phyloP scores from a whole-genome alignment of 2,888 invertebrate species.

The Tenthredo notha region DNA sequence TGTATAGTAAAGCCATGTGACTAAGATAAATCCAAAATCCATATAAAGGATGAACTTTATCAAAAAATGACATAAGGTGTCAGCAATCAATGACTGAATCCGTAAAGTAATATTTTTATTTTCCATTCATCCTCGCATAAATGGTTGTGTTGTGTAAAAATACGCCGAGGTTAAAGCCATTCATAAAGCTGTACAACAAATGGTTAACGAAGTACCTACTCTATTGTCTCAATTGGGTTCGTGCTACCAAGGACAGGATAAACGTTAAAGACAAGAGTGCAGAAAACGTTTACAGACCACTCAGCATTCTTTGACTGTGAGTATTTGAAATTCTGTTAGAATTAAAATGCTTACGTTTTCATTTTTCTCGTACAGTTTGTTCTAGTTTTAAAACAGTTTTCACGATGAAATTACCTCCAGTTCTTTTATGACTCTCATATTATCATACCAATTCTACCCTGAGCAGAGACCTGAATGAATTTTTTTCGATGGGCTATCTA shows the following conservation, averaged over 20 bases:
- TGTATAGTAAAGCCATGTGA: neutral
- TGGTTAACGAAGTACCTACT: neutral
- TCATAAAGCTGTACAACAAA: conserved; percentile 15
- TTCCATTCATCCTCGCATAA: neutral
- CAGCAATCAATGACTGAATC: neutral
- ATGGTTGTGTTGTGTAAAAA: neutral
- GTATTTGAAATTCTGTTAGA: neutral
- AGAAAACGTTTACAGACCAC: neutral
- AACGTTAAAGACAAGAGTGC: conserved; percentile 14
- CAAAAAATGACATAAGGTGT: neutral
- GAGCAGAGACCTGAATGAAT: neutral
- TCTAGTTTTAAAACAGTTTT: neutral
- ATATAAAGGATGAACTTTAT: neutral
- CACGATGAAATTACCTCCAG: neutral
- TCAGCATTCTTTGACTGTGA: neutral
- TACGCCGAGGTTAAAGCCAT: neutral
- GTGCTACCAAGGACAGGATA: neutral
- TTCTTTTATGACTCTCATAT: neutral
- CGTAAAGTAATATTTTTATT: neutral
- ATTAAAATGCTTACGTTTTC: neutral
- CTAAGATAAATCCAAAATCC: neutral
- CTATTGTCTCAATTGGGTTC: conserved; percentile 6
- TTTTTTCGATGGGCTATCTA: neutral
- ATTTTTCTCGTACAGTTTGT: neutral
- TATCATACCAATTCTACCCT: neutral